Conservation (phyloP, 2,888 invertebrate species). For the Falcaria lacertinaria region DNA sequence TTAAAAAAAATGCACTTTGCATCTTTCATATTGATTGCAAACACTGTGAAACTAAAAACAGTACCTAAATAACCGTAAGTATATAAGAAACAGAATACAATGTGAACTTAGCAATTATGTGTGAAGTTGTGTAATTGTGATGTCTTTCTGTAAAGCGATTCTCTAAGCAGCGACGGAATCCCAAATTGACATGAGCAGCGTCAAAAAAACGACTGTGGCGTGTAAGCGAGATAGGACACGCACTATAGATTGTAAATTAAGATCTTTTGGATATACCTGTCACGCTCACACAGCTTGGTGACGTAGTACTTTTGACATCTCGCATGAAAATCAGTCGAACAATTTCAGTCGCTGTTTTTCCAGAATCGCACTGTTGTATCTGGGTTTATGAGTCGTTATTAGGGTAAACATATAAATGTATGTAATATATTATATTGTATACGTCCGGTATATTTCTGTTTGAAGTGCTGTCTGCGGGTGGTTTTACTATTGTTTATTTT, state of each 20-base stretch:
- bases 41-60: constrained; percentile 11
- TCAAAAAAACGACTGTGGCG: no score
- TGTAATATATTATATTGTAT: constrained; percentile 17
- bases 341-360: no score
- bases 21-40: constrained; percentile 27
- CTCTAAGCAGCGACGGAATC: no score
- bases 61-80: constrained; percentile 9
- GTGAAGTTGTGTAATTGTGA: background rate
- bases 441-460: constrained; percentile 37
- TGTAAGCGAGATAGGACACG: no score
- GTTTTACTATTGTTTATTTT: constrained; percentile 13
- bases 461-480: constrained; percentile 61
- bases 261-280: no score
- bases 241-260: no score
- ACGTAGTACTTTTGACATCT: no score
- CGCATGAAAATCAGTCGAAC: no score
- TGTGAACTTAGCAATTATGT: background rate
- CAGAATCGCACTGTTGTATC: no score
- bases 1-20: constrained; percentile 32
- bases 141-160: background rate
- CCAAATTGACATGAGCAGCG: no score
- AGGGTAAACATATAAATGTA: constrained; percentile 16
- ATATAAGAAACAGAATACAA: background rate
- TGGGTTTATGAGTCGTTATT: no score
- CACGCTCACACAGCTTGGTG: no score